Evolutionary conservation across 1,140 invertebrate species (phyloP).

Genomic region (Trichogramma pretiosum): DNA sequence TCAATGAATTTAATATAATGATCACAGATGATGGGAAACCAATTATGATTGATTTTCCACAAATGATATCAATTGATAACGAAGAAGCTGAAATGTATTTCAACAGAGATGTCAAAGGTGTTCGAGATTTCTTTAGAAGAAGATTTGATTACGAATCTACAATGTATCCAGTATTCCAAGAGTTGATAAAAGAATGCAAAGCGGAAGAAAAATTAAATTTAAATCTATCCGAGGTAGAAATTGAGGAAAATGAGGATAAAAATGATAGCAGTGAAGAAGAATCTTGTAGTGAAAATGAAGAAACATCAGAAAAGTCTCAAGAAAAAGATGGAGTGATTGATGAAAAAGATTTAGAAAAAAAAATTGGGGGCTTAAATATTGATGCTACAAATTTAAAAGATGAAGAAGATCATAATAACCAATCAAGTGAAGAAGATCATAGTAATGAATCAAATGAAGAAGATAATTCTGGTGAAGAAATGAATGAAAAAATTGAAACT

Average conservation of each 20-base stretch:
- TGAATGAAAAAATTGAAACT: too few species aligned
- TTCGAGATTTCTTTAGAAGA: slow-evolving; percentile 85
- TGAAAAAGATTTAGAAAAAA: background rate
- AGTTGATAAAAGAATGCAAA: slow-evolving; percentile 52
- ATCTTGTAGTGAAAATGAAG: slow-evolving; percentile 27
- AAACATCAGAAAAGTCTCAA: slow-evolving; percentile 33
- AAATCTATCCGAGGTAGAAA: background rate
- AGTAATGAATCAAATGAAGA: background rate
- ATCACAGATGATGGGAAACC: slow-evolving; percentile 72
- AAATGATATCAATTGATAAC: slow-evolving; percentile 96
- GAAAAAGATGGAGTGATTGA: slow-evolving; percentile 15
- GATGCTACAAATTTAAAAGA: background rate
- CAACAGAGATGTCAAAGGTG: slow-evolving; percentile 88
- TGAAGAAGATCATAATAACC: too few species aligned
- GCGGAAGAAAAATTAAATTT: slow-evolving; percentile 1
- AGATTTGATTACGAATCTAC: slow-evolving; percentile 89
- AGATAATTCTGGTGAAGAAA: background rate
- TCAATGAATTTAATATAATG: slow-evolving; percentile 99
- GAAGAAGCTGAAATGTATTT: slow-evolving; percentile 90
- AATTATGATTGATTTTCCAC: slow-evolving; percentile 96
- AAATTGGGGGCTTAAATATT: background rate
- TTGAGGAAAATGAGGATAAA: slow-evolving; percentile 28
- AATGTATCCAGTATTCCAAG: slow-evolving; percentile 74
- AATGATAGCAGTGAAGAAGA: slow-evolving; percentile 12
- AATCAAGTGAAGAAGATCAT: too few species aligned